Base-by-base conservation (phyloP, 2,888 invertebrate species). In the Dusona sp. region DNA sequence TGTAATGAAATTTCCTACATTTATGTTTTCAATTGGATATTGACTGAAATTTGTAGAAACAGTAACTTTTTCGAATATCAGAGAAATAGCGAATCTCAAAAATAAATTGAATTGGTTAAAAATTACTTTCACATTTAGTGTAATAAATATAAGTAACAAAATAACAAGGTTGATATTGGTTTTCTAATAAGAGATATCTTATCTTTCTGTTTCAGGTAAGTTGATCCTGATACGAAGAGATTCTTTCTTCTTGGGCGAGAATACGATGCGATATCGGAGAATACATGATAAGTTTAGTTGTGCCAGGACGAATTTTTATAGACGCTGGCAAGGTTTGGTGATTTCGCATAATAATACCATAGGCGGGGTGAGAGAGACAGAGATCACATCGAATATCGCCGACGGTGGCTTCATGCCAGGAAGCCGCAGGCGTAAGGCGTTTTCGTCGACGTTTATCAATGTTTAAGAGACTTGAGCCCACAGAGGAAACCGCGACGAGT, bases 141-240 rank as follows among this genome's bases (percentile, higher is more conserved):
- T 54, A 22, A 6, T 7, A 54, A 54, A 54, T 22, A 22, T 54
- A 54, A 8, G 11, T 42, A 42, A 11, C 7, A 11, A 22, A 54
- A 54, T 22, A 7, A 13, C 3, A 29, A 48, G 7, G 16, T 29
- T 22, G 19, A 48, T 45, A 48, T 29, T 45, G 45, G 29, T 29
- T 75, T 42, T 64, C 9, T 45, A 75, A 75, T 73, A 88, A 88
- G 89, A 83, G n/a, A 48, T 42, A 57, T 61, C 65, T 79, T 82
- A 75, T 65, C 86, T 81, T 87, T 91, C 65, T 91, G 91, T 92
- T 92, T 87, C 89, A 92, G 92, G 92, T 92, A 91, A 92, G 92
- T 91, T 85, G 68, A 82, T 54, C 45, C 67, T 68, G 61, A 68
- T 61, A 33, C 67, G 38, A 75, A 75, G 45, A 36, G 61, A 70